Evolutionary conservation across 23 tunicate genomes (phyloP), one percentile per base, ranked within the genome.

Genomic region (Aplidium turbinatum): DNA sequence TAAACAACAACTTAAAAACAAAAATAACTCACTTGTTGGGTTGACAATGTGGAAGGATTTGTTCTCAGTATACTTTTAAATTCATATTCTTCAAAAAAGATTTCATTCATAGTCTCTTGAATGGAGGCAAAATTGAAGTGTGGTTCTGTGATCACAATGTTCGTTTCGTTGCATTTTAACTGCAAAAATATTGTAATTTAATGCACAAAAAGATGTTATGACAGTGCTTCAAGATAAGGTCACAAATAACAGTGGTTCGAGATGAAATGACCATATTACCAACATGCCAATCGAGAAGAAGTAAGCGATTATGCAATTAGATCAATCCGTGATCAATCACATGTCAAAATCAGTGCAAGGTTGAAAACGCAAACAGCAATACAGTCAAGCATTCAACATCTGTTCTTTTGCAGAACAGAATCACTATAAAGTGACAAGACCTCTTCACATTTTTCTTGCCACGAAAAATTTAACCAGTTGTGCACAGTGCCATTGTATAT

Each of bases 21-120:
- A n/a, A 45, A 55, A 18, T 9, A 57, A 36, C 54, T 55, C 34
- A 87, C 95, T 46, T 84, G 68, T 20, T 81, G 57, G 69, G 60
- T 74, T 4, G 98, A 78, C 22, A 95, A 39, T 22, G 87, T 88
- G 21, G 96, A 61, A 11, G 96, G 56, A 55, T 95, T 95, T 1
- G 87, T 82, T 74, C 99, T 60, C 31, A 82, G 56, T 58, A 95
- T 76, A 35, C 80, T 83, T 66, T 73, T 58, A 63, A 95, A 95
- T 38, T 85, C 92, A 62, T 83, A 95, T 56, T 95, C 99, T 68
- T 95, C 99, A 76, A 95, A 95, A 36, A 95, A 95, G 7, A 95
- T 72, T 70, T 95, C 99, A 47, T 88, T 90, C 84, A 95, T 88
- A 27, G 83, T 90, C 60, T 85, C 86, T 78, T 95, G 92, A 28